Base-by-base conservation (phyloP, 2,888 invertebrate genomes). In the Morinoia aosen region DNA sequence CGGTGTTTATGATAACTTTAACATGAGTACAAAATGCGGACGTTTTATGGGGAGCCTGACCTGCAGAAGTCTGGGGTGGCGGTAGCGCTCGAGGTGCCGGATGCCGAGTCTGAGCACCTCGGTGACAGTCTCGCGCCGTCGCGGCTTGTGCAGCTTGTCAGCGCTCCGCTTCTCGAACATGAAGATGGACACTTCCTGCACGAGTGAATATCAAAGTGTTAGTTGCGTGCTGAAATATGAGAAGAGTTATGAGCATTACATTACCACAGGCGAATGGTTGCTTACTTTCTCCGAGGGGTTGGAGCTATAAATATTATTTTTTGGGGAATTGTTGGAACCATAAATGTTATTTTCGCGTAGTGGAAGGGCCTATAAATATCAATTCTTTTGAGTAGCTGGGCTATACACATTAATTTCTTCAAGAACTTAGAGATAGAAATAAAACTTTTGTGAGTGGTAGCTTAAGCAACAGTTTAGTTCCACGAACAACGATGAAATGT, bases 151-250 rank as follows among this genome's bases (percentile, higher is more conserved):
- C 91, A 99, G 97, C 97, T 99, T 99, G 97, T 99, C 99, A 0
- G 98, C 99, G 95, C 98, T 98, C 96, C 98, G 98, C 97, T 99
- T 99, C 97, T 99, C 99, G 97, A 99, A 99, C 96, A 99, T 98
- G 97, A 99, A 99, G 96, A 99, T 98, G 0, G 99, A 99, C 96
- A 98, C 99, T 97, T 99, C 99, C 99, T 99, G 98, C 16, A 97
- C 97, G 90, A 11, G 25, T 33, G 33, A 76, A 88, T 25, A 95
- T 3, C 4, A 95, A 2, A 57, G 93, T 57, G 93, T 93, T 25
- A 90, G 11, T 16, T 7, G 16, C 90, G 16, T 8, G 90, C 8
- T 1, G 19, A 40, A 90, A 39, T 90, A 39, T 0, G 40, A 14
- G 8, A 40, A 40, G 39, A 40, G 40, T 39, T 90, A 10, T 14